These are phyloP conservation scores for Cichlasoma orientale DNA, from an alignment of 2,797 vertebrate genomes.

Conservation along the genomic window DNA sequence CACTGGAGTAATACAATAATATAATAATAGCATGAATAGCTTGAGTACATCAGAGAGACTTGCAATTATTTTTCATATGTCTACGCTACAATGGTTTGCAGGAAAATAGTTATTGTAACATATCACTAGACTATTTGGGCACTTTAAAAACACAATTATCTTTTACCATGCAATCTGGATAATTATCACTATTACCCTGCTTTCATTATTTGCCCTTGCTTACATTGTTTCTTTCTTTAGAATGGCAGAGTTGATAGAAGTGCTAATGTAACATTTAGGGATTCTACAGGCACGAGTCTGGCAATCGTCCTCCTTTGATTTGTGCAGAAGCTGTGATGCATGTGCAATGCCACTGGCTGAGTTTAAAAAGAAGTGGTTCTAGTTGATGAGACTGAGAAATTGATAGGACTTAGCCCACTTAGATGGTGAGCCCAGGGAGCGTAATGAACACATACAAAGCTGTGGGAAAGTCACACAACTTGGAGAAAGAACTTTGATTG, in stretches of 20 bases:
- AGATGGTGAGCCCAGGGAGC: conserved; percentile 43
- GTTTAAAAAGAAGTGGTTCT: conserved; percentile 45
- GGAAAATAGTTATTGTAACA: background rate
- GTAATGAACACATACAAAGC: conserved; percentile 50
- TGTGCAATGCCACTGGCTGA: conserved; percentile 5
- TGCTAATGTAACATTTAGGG: conserved; percentile 52
- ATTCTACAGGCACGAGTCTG: conserved; percentile 37
- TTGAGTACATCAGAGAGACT: background rate
- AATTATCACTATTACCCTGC: background rate
- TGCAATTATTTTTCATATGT: background rate
- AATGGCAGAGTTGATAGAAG: conserved; percentile 32
- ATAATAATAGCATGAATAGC: background rate
- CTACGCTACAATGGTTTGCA: background rate
- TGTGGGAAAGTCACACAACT: conserved; percentile 45
- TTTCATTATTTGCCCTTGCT: background rate
- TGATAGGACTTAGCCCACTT: conserved; percentile 50
- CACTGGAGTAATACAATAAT: background rate
- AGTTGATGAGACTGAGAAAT: conserved; percentile 46
- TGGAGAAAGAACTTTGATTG: conserved; percentile 45
- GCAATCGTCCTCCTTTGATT: conserved; percentile 49
- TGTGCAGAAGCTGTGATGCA: conserved; percentile 44
- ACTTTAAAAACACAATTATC: background rate
- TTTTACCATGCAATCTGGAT: background rate
- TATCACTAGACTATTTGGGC: background rate
- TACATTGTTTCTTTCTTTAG: background rate